A percentile compares a stretch with the other conserved stretches of the same genome.
phyloP scores from a whole-genome alignment of 2,113 vertebrate genomes.

The Rousettus leschenaultii region DNA sequence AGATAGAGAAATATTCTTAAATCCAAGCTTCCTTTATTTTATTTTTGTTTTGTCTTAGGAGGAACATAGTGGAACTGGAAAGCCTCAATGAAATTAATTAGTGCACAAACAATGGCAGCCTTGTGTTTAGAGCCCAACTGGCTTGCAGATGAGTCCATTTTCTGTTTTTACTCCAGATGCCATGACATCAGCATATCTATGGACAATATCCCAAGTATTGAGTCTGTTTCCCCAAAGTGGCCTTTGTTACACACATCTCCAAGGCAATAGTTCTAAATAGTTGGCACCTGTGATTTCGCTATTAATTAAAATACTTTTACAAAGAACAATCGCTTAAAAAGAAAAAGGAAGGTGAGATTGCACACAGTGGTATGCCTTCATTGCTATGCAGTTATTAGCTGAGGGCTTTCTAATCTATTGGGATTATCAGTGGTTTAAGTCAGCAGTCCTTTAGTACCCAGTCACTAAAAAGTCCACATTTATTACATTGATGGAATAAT shows the following conservation, averaged over 20 bases:
- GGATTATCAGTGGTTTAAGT: not conserved
- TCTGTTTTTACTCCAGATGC: not conserved
- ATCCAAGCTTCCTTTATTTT: not conserved
- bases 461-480: not conserved
- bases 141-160: not conserved
- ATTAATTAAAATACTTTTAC: conserved; percentile 5
- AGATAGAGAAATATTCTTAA: not conserved
- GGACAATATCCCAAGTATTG: not conserved
- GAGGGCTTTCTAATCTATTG: not conserved
- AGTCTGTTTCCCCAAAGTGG: not conserved
- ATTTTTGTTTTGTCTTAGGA: not conserved
- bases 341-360: not conserved
- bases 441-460: not conserved
- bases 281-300: not conserved
- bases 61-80: not conserved
- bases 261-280: not conserved
- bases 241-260: not conserved
- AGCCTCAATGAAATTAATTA: not conserved
- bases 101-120: not conserved
- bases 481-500: not conserved
- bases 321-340: not conserved
- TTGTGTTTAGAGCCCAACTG: not conserved
- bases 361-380: not conserved
- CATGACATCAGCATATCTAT: not conserved
- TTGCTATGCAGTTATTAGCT: not conserved